phyloP scores from a whole-genome alignment of 2,888 invertebrate species.

The Cephus rjabovi region DNA sequence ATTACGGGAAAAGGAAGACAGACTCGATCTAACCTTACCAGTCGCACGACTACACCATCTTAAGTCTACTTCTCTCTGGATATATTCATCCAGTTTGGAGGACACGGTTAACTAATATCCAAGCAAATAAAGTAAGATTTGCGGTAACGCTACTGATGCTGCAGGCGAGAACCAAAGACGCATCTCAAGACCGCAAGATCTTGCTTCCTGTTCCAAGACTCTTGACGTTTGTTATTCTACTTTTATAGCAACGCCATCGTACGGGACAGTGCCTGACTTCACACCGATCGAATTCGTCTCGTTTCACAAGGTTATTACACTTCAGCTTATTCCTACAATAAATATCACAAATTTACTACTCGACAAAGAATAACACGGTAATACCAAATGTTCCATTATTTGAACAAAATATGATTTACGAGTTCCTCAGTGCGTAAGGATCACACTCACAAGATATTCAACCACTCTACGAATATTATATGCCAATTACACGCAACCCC shows the following conservation, averaged over 20 bases:
- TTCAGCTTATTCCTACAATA: background rate
- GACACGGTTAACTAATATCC: constrained; percentile 44
- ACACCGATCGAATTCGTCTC: background rate
- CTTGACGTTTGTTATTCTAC: constrained; percentile 13
- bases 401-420: background rate
- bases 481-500: background rate
- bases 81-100: background rate
- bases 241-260: background rate
- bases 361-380: background rate
- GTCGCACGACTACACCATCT: background rate
- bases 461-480: background rate
- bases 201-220: constrained; percentile 48
- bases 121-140: constrained; percentile 44
- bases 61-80: background rate
- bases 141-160: constrained; percentile 26
- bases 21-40: background rate
- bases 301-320: background rate
- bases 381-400: background rate
- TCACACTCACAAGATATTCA: background rate
- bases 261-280: background rate
- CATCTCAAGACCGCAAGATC: constrained; percentile 40
- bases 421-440: background rate
- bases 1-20: background rate
- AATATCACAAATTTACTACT: background rate
- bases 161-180: constrained; percentile 46